Evolutionary conservation across 92 coral and sea anemone genomes (phyloP), one percentile per base, ranked within the genome.

Genomic region (Nematostella vectensis): DNA sequence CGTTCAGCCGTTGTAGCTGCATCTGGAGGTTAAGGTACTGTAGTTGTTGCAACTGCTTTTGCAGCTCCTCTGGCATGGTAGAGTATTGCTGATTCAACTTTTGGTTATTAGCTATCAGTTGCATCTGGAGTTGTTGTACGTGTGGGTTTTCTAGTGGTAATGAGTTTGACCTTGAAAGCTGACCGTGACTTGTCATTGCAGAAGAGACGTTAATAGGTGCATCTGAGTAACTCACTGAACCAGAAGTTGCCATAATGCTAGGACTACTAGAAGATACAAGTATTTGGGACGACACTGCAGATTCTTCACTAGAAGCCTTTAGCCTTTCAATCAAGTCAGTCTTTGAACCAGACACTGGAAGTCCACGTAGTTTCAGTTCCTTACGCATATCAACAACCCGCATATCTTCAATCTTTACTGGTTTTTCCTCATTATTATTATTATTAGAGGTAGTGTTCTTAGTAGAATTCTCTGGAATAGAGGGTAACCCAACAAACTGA

Each of bases 311-410:
- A 16, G 63, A 56, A 2, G 63, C 75, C 43, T 74, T 85, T 17
- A 89, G 83, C 29, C 97, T 62, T 68, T 85, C 88, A 70, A 89
- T 89, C 31, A 89, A 68, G 62, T 89, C 88, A 53, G 81, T 85
- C 49, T 89, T 89, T 4, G 95, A 89, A 23, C 97, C 97, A 44
- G 93, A 89, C 65, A 89, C 97, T 21, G 97, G 97, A 58, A 89
- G 67, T n/a, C 95, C 95, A 37, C 89, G 73, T 57, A 76, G 80
- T 58, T 93, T 93, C 28, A 93, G 64, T 68, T 84, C 96, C 63
- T 84, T 87, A 31, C 99, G 71, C 89, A 93, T 82, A 54, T 93
- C 99, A 22, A 93, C 81, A 50, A 93, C 99, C 33, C 99, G 62
- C 99, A 93, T 86, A 30, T 93, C 99, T 53, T 93, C 96, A 55